Evolutionary conservation across 2,113 vertebrate genomes (phyloP).

Genomic region (Toxotes chatareus): DNA sequence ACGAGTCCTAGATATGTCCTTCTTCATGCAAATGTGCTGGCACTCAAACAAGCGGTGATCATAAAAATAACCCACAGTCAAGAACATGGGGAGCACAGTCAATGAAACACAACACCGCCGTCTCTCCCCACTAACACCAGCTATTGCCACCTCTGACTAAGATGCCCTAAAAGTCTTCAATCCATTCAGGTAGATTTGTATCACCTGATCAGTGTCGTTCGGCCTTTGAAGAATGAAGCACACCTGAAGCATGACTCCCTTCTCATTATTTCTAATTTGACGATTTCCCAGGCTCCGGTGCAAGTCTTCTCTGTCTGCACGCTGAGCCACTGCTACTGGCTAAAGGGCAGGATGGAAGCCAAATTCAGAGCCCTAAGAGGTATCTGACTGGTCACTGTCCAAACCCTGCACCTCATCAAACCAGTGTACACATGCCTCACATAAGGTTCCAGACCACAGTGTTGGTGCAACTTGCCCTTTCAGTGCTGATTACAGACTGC

Average conservation of each 20-base stretch:
- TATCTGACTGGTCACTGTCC: slow-evolving; percentile 48
- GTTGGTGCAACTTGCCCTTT: slow-evolving; percentile 52
- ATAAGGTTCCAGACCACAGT: slow-evolving; percentile 17
- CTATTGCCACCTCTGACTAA: slow-evolving; percentile 3
- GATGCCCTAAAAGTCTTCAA: slow-evolving; percentile 7
- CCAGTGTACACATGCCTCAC: slow-evolving; percentile 56
- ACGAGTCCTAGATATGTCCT: slow-evolving; percentile 44
- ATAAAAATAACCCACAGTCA: slow-evolving; percentile 76
- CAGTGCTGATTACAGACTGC: slow-evolving; percentile 50
- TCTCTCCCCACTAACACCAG: slow-evolving; percentile 14
- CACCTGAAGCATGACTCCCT: neutral
- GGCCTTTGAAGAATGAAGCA: neutral
- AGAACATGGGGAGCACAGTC: slow-evolving; percentile 45
- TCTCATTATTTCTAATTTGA: neutral
- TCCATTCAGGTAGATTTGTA: neutral
- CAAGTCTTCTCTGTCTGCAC: neutral
- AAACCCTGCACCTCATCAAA: slow-evolving; percentile 48
- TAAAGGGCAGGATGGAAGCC: slow-evolving; percentile 39
- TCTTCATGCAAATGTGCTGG: slow-evolving; percentile 69
- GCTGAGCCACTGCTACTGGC: slow-evolving; percentile 1
- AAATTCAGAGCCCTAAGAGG: slow-evolving; percentile 29
- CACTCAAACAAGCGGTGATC: slow-evolving; percentile 57
- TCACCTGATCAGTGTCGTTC: neutral
- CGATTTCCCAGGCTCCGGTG: neutral
- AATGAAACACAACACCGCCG: slow-evolving; percentile 63